Conservation (phyloP, 2,113 vertebrate genomes). For the Microcebus tavaratra region DNA sequence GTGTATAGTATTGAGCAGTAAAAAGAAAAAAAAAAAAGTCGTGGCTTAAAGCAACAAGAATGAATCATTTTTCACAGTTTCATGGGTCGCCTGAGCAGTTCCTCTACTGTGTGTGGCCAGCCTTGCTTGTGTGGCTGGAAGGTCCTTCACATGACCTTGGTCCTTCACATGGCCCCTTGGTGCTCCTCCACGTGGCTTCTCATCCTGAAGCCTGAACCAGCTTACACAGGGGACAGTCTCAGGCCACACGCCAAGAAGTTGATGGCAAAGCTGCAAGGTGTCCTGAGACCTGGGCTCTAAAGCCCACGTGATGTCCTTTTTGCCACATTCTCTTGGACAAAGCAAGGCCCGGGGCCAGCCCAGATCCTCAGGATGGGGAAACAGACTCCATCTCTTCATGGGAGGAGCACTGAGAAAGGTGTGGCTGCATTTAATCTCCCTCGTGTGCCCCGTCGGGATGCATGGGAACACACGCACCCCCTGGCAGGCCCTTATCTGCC, state of each 20-base stretch:
- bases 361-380: background rate
- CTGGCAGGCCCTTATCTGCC: no score
- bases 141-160: background rate
- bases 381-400: no score
- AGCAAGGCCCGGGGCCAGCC: background rate
- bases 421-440: background rate
- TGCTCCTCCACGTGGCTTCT: background rate
- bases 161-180: no score
- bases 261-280: background rate
- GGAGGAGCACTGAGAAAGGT: background rate
- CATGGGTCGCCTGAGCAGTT: background rate
- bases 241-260: background rate
- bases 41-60: background rate
- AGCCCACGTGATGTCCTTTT: background rate
- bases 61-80: background rate
- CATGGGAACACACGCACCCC: fast-evolving
- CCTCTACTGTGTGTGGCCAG: fast-evolving
- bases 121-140: background rate
- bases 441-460: background rate
- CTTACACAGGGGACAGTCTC: fast-evolving
- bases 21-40: background rate
- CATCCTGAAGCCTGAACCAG: background rate
- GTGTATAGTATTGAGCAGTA: background rate
- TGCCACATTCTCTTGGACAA: background rate
- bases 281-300: background rate